phyloP scores from a whole-genome alignment of 1,140 invertebrate genomes.

The Micrasema longulum region DNA sequence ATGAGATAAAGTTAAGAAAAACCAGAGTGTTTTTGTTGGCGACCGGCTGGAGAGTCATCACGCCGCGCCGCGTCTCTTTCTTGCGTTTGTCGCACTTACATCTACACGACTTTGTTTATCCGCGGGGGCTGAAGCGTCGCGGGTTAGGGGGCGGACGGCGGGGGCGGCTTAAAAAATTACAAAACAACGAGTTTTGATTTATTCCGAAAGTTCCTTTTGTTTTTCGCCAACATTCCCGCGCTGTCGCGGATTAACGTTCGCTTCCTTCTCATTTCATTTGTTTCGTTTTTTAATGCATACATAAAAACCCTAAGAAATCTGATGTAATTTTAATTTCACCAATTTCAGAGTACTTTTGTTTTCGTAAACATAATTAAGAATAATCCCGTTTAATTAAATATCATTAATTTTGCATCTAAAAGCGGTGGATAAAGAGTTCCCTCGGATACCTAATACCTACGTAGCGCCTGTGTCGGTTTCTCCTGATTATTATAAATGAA shows the following conservation, averaged over 20 bases:
- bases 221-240: constrained; percentile 27
- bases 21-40: constrained; percentile 48
- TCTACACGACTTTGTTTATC: constrained; percentile 38
- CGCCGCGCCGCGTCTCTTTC: constrained; percentile 14
- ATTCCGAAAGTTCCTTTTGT: constrained; percentile 43
- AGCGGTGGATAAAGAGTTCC: no score
- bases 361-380: no score
- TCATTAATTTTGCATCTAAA: no score
- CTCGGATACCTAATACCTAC: background rate
- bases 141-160: background rate
- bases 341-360: no score
- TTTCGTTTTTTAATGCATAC: constrained; percentile 12
- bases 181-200: constrained; percentile 45
- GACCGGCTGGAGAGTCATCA: constrained; percentile 5
- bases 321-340: no score
- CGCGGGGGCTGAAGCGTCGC: background rate
- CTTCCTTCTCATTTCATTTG: constrained; percentile 23
- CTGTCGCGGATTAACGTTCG: constrained; percentile 30
- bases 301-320: no score
- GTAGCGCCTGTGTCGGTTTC: constrained; percentile 1
- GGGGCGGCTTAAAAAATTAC: constrained; percentile 37
- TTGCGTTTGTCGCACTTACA: constrained; percentile 41
- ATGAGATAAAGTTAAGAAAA: constrained; percentile 54
- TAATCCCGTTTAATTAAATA: no score
- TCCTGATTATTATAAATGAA: constrained; percentile 48